Percentiles rank a stretch among this genome's conserved stretches.
Conservation (phyloP, 2,113 vertebrate genomes). For the Scomber japonicus region DNA sequence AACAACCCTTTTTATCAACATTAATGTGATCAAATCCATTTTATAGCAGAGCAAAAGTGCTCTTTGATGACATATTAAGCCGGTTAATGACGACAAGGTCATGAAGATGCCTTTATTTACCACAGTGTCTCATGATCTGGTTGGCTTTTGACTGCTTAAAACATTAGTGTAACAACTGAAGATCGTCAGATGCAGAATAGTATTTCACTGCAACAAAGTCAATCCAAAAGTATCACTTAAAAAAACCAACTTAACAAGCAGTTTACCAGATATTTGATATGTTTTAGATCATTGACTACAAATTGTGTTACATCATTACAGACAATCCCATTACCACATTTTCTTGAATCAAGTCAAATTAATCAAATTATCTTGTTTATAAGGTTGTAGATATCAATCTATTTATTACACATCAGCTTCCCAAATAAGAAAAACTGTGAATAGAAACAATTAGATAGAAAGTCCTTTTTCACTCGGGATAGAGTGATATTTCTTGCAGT, state of each 20-base stretch:
- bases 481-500: too few species aligned
- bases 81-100: not conserved
- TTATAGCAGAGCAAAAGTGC: not conserved
- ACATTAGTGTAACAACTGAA: not conserved
- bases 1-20: not conserved
- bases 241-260: not conserved
- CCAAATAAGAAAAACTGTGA: not conserved
- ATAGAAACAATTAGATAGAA: too few species aligned
- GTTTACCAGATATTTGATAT: not conserved
- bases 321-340: not conserved
- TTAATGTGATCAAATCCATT: constrained; percentile 14
- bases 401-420: not conserved
- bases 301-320: not conserved
- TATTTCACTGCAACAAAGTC: not conserved
- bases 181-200: not conserved
- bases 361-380: not conserved
- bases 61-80: not conserved
- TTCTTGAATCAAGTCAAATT: not conserved
- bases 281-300: constrained; percentile 31
- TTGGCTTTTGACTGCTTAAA: constrained; percentile 11
- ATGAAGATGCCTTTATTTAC: constrained; percentile 13
- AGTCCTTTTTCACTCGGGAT: not conserved
- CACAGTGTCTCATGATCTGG: constrained; percentile 13
- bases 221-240: constrained; percentile 8
- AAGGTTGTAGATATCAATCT: too few species aligned